Evolutionary conservation across 2,888 invertebrate species (phyloP), one percentile per base, ranked within the genome.

Genomic region (Mythimna ferrago): DNA sequence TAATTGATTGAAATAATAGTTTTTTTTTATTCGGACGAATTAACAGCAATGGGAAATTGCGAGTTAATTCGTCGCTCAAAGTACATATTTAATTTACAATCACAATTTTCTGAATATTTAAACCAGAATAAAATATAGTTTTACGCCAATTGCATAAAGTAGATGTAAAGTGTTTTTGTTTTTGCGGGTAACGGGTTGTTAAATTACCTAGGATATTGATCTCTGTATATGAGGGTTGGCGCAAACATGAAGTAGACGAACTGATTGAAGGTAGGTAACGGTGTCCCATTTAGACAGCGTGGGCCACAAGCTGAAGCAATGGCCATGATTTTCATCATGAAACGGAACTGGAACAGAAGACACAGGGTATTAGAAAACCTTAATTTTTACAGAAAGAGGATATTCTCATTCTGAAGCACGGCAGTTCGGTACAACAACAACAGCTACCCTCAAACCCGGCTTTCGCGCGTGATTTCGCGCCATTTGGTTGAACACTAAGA

Each of bases 281-380:
- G 94, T 1, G 81, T 84, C 10, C 97, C 97, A 69, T 94, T 96
- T 0, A 93, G 84, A 70, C 97, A 97, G 71, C 97, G 96, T 0
- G 97, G 97, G 0, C 96, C 97, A 87, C 98, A 98, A 71, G 97
- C 97, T 68, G 98, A 94, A 0, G 99, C 97, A 88, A 98, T 98
- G 0, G 99, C 98, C 91, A 99, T 98, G 57, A 97, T 97, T 95
- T 99, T 99, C 99, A 99, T 99, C 71, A 98, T 91, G 68, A 99
- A 94, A 14, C 99, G 97, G 16, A 98, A 97, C 98, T 96, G 91
- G 77, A 93, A 94, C 53, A 61, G 78, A 80, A 66, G 6, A 7
- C 5, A 63, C 48, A 64, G 26, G 6, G 11, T 48, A 71, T 54
- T 54, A 54, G 57, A 32, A 62, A 58, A 58, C 2, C 21, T 16